Percentiles rank a stretch among this genome's conserved stretches.
Evolutionary conservation across 2,797 vertebrate species (phyloP).

Genomic region (Neoniphon sammara): DNA sequence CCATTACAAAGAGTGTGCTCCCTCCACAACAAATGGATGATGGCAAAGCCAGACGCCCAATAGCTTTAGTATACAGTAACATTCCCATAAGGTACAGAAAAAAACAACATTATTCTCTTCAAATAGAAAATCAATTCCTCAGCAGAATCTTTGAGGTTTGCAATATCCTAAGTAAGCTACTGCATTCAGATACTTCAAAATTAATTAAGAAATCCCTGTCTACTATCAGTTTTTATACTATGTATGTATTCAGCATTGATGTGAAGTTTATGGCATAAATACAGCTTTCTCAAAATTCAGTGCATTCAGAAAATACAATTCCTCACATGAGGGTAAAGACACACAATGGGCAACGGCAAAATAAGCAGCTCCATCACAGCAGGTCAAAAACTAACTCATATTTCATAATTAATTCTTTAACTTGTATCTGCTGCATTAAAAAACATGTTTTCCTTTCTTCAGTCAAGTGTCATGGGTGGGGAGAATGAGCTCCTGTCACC

Average conservation of each 20-base stretch:
- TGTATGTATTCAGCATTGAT: constrained; percentile 74
- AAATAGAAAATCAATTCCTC: constrained; percentile 74
- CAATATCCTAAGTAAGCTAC: constrained; percentile 63
- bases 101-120: constrained; percentile 62
- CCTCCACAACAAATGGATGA: constrained; percentile 35
- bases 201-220: constrained; percentile 71
- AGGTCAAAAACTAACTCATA: constrained; percentile 46
- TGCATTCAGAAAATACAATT: constrained; percentile 50
- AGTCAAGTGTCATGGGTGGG: constrained; percentile 81
- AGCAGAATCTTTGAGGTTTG: constrained; percentile 66
- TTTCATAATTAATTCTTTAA: constrained; percentile 76
- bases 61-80: constrained; percentile 56
- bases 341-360: constrained; percentile 37
- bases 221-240: constrained; percentile 55
- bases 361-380: constrained; percentile 53
- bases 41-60: constrained; percentile 22
- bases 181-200: constrained; percentile 64
- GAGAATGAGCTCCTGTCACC: constrained; percentile 83
- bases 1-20: constrained; percentile 57
- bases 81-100: constrained; percentile 56
- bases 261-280: constrained; percentile 68
- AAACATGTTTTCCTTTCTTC: constrained; percentile 71
- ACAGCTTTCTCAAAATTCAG: constrained; percentile 68
- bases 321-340: constrained; percentile 57
- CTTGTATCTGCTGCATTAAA: constrained; percentile 73